Conservation (phyloP, 1,140 invertebrate species). For the Rhagoletis pomonella region DNA sequence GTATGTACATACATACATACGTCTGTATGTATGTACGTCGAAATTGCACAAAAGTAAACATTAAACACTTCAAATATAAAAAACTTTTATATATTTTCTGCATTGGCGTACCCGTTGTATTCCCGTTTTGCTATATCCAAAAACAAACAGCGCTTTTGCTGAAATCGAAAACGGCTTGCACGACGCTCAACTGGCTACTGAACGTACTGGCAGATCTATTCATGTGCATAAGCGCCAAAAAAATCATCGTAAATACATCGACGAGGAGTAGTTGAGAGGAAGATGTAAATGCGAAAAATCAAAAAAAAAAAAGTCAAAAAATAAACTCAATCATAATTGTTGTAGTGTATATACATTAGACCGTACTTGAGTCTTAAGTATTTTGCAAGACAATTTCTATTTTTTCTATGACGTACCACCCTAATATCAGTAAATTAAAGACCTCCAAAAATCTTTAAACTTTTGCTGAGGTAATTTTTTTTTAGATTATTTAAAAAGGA, state of each 20-base stretch:
- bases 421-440: too few species aligned
- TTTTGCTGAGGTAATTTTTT: too few species aligned
- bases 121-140: constrained; percentile 14
- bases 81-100: background rate
- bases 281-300: constrained; percentile 9
- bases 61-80: background rate
- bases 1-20: background rate
- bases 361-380: too few species aligned
- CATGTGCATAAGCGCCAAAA: constrained; percentile 44
- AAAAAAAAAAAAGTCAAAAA: background rate
- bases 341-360: background rate
- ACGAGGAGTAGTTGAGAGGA: background rate
- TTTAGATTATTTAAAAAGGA: too few species aligned
- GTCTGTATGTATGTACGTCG: background rate
- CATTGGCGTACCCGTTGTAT: constrained; percentile 4
- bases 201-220: background rate
- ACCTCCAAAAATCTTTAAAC: too few species aligned
- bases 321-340: background rate
- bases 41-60: background rate
- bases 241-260: constrained; percentile 6
- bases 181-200: constrained; percentile 31
- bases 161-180: constrained; percentile 13
- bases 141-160: background rate
- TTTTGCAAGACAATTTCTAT: too few species aligned
- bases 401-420: too few species aligned